Conservation (phyloP, 2,888 invertebrate genomes). For the Myathropa florea region DNA sequence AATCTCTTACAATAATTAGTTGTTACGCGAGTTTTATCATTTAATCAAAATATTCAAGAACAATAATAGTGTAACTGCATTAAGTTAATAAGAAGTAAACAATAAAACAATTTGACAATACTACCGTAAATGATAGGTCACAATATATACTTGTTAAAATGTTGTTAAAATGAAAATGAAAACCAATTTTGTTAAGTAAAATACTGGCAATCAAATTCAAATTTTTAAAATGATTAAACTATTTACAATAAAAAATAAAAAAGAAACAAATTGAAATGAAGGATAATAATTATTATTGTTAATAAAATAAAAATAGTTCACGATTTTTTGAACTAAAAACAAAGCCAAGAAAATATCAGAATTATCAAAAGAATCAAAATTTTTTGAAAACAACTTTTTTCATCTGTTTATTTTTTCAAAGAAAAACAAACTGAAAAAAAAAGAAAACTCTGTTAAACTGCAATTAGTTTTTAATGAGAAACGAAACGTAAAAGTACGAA, state of each 20-base stretch:
- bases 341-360: conserved; percentile 16
- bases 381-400: not conserved
- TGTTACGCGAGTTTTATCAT: not conserved
- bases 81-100: conserved; percentile 19
- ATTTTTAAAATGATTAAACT: conserved; percentile 61
- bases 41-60: conserved; percentile 21
- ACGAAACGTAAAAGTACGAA: not conserved
- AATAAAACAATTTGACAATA: conserved; percentile 49
- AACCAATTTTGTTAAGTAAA: conserved; percentile 51
- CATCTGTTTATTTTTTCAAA: conserved; percentile 14
- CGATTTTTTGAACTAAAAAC: conserved; percentile 42
- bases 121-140: conserved; percentile 50
- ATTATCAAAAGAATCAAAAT: conserved; percentile 25
- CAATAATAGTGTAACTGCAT: conserved; percentile 42
- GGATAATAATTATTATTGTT: conserved; percentile 22
- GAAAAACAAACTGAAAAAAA: not conserved
- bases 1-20: not conserved
- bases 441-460: conserved; percentile 14
- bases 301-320: conserved; percentile 35
- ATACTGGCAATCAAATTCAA: conserved; percentile 64
- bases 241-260: conserved; percentile 53
- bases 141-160: conserved; percentile 63
- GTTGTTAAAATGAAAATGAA: conserved; percentile 45
- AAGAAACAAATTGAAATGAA: not conserved
- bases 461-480: conserved; percentile 18